Conservation (phyloP, 2,888 invertebrate genomes). For the Ametastegia equiseti region DNA sequence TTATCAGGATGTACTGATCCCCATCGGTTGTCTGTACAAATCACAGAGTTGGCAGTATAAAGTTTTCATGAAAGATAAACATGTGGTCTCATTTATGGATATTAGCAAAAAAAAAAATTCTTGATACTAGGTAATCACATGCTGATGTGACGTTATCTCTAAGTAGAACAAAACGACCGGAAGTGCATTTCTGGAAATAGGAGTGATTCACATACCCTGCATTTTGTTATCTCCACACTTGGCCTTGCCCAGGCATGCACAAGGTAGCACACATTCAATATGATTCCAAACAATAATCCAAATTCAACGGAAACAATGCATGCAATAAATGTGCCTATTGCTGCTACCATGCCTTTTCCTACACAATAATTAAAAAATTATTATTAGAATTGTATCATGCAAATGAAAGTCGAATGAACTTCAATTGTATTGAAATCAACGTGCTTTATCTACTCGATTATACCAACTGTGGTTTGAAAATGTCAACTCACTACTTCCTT, state of each 20-base stretch:
- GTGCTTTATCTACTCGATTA: neutral
- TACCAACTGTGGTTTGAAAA: neutral
- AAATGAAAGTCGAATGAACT: neutral
- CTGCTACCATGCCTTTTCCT: constrained; percentile 82
- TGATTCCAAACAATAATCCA: constrained; percentile 86
- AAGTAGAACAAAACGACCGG: neutral
- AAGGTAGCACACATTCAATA: constrained; percentile 81
- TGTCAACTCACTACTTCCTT: constrained; percentile 74
- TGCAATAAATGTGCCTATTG: constrained; percentile 83
- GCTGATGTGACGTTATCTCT: no score
- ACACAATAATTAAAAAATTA: constrained; percentile 41
- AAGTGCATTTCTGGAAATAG: no score
- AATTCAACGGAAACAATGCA: constrained; percentile 87
- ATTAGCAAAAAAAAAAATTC: constrained; percentile 57
- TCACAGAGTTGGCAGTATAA: constrained; percentile 20
- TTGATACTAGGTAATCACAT: constrained; percentile 61
- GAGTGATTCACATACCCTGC: constrained; percentile 71
- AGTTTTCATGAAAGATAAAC: constrained; percentile 50
- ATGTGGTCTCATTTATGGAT: neutral
- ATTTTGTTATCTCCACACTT: constrained; percentile 73
- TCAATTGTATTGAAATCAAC: neutral
- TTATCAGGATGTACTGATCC: constrained; percentile 79
- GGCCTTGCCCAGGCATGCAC: constrained; percentile 85
- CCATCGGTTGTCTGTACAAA: constrained; percentile 74
- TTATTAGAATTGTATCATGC: constrained; percentile 7